phyloP scores from a whole-genome alignment of 37 sponge, comb jelly and placozoan genomes.

The Haliclona indistincta region DNA sequence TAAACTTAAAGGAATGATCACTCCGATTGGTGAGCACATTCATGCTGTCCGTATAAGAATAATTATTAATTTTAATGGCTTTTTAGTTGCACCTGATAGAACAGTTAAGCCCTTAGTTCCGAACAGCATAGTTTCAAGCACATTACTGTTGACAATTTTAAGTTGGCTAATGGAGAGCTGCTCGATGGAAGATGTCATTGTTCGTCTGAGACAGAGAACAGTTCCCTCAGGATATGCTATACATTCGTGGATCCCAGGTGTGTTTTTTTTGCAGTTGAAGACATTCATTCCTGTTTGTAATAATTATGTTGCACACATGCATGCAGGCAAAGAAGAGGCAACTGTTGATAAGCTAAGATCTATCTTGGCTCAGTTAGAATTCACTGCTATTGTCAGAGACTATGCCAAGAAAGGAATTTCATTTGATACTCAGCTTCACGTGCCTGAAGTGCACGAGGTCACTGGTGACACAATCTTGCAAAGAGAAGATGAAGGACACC shows the following conservation, averaged over 20 bases:
- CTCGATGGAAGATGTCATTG: background rate
- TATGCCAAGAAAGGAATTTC: slow-evolving; percentile 30
- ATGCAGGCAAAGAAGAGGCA: background rate
- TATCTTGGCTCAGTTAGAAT: slow-evolving; percentile 39
- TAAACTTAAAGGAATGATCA: too few species aligned
- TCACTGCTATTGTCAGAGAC: background rate
- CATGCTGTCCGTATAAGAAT: too few species aligned
- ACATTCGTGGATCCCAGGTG: too few species aligned
- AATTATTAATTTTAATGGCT: too few species aligned
- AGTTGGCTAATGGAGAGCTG: too few species aligned
- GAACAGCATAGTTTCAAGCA: too few species aligned
- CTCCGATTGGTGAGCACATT: too few species aligned
- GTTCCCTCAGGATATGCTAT: slow-evolving; percentile 31
- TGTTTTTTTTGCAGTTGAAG: too few species aligned
- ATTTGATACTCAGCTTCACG: slow-evolving; percentile 16
- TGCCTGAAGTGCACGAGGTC: slow-evolving; percentile 24
- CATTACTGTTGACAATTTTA: too few species aligned
- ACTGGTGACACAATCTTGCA: slow-evolving; percentile 4
- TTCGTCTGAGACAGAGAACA: slow-evolving; percentile 17
- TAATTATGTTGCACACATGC: background rate
- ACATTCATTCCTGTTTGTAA: background rate
- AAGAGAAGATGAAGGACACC: slow-evolving; percentile 12
- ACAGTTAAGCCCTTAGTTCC: too few species aligned
- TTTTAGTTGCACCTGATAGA: too few species aligned
- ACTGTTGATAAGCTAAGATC: slow-evolving; percentile 4